A percentile compares a stretch with the other conserved stretches of the same genome.
Evolutionary conservation across 2,797 vertebrate species (phyloP).

Genomic region (Microcaecilia unicolor): DNA sequence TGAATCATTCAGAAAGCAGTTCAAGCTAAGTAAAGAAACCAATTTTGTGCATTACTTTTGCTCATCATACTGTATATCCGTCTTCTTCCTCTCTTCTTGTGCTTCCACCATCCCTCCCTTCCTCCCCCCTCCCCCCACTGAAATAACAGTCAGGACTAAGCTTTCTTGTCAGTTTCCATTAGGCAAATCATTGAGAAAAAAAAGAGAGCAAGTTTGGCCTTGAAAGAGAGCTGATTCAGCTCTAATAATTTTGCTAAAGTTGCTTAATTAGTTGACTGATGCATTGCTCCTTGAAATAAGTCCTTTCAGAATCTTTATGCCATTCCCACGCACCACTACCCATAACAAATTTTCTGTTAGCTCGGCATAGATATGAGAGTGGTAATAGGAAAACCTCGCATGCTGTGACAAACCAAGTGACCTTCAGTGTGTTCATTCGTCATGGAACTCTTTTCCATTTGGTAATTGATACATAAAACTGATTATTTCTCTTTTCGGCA

Average conservation of each 20-base stretch:
- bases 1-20: conserved; percentile 30
- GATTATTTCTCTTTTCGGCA: conserved; percentile 1
- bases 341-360: not conserved
- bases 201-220: conserved; percentile 5
- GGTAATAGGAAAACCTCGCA: not conserved
- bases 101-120: too few species aligned
- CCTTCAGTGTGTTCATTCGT: not conserved
- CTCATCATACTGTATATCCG: conserved; percentile 41
- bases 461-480: conserved; percentile 7
- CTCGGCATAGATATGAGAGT: fast-evolving
- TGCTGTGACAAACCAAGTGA: conserved; percentile 2
- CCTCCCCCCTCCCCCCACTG: too few species aligned
- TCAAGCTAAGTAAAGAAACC: conserved; percentile 46
- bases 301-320: not conserved
- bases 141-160: conserved; percentile 49
- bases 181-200: conserved; percentile 45
- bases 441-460: not conserved
- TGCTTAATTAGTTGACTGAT: conserved; percentile 13
- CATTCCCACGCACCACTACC: fast-evolving
- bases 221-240: conserved; percentile 40
- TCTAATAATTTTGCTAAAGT: not conserved
- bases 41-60: conserved; percentile 50
- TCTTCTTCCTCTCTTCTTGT: conserved; percentile 27
- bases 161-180: conserved; percentile 53
- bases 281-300: fast-evolving